Percentiles rank a stretch among this genome's conserved stretches.
phyloP scores from a whole-genome alignment of 1,140 invertebrate species.

The Temnothorax curvispinosus region DNA sequence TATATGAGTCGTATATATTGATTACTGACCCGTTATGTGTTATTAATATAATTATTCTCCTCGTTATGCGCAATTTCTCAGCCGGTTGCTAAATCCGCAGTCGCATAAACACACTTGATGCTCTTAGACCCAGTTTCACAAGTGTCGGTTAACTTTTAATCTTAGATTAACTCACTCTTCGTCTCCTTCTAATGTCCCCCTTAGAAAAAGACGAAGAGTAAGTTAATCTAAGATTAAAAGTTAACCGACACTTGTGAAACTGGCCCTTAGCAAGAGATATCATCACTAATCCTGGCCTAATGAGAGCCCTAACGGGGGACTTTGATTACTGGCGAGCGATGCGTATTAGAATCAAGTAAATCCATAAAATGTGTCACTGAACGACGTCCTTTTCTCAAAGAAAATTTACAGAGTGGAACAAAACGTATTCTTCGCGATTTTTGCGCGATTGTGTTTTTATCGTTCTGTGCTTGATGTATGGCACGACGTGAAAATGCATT shows the following conservation, averaged over 20 bases:
- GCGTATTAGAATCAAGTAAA: slow-evolving; percentile 5
- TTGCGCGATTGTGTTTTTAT: neutral
- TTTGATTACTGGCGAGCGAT: slow-evolving; percentile 11
- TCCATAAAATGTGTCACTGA: slow-evolving; percentile 20
- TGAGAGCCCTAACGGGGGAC: neutral
- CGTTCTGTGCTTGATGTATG: neutral
- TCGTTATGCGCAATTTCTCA: slow-evolving; percentile 34
- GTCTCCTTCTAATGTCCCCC: too few species aligned
- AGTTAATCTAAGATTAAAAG: too few species aligned
- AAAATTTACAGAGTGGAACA: slow-evolving; percentile 27
- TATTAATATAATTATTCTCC: slow-evolving; percentile 31
- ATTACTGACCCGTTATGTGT: slow-evolving; percentile 26
- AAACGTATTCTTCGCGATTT: neutral
- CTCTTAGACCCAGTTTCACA: too few species aligned
- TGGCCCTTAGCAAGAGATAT: neutral
- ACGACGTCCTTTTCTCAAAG: neutral
- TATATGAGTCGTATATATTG: neutral
- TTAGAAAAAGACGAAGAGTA: too few species aligned
- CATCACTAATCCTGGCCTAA: slow-evolving; percentile 27
- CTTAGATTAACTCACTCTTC: too few species aligned
- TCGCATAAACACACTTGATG: slow-evolving; percentile 12
- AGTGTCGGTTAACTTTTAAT: too few species aligned
- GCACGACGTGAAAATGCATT: neutral
- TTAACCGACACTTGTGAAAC: too few species aligned
- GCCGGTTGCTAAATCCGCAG: neutral